Evolutionary conservation across 1,140 invertebrate genomes (phyloP), one percentile per base, ranked within the genome.

Genomic region (Dendroctonus ponderosae): DNA sequence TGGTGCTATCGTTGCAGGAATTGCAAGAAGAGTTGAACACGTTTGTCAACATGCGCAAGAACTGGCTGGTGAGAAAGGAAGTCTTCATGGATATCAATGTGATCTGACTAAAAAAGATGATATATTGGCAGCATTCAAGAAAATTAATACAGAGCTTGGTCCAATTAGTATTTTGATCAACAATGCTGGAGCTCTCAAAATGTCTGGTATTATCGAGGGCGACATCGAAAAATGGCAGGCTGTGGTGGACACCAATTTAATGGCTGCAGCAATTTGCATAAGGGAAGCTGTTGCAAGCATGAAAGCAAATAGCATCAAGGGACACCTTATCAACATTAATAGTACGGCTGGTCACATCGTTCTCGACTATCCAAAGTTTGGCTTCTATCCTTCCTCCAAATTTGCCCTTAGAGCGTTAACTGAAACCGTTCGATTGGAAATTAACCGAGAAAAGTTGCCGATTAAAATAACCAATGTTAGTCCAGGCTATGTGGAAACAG

Each of bases 251-350:
- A 48, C 69, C 9, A 71, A 83, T 51, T 12, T 70, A 72, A 78
- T 88, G 5, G 90, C 81, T 0, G 73, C 90, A 0, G 79, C 83
- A 11, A 81, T 86, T 62, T 89, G 89, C 67, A 86, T 87, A 0
- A 81, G 85, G 42, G 85, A 87, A 68, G 81, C 85, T 7, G 77
- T 88, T 0, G 80, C 80, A 62, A 78, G 82, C 3, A 88, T 90
- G 86, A 80, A 78, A 62, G 80, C 83, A 62, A 78, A 82, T 37
- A 75, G 79, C 12, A 79, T 86, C 6, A 82, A 87, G 67, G 89
- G 89, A 1, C 87, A 90, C 69, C 84, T 89, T 58, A 83, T 89
- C 53, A 82, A 87, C 63, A 81, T 89, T 43, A 87, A 85, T 52
- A 85, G 83, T 62, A 70, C 82, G 11, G 77, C 81, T 5, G 83